phyloP scores from a whole-genome alignment of 35 echinoderm and acorn worm genomes.

The Patiria miniata region DNA sequence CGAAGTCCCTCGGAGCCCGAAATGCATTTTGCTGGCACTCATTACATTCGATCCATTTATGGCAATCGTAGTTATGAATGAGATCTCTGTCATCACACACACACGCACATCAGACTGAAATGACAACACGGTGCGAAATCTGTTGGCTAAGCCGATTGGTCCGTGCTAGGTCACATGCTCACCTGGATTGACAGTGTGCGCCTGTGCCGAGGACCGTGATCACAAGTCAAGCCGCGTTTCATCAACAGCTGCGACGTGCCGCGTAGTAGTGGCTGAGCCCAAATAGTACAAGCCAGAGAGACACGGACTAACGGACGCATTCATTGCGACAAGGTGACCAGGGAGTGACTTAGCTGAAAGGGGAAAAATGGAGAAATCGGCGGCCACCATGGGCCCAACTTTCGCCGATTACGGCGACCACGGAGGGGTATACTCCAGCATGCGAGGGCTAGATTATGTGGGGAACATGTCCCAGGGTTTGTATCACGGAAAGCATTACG shows the following conservation, averaged over 20 bases:
- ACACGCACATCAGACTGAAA: conserved; percentile 5
- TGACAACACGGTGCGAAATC: conserved; percentile 32
- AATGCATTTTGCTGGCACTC: not conserved
- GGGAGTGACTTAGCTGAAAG: not conserved
- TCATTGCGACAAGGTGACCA: not conserved
- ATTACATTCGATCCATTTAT: conserved; percentile 16
- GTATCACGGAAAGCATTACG: conserved; percentile 44
- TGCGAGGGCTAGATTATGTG: conserved; percentile 40
- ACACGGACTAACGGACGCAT: not conserved
- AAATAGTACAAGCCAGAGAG: conserved; percentile 18
- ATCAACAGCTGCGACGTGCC: conserved; percentile 15
- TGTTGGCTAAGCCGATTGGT: not conserved
- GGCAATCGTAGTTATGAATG: conserved; percentile 20
- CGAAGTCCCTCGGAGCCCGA: too few species aligned
- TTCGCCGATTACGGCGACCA: conserved; percentile 37
- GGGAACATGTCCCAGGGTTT: conserved; percentile 32
- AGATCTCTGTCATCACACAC: conserved; percentile 1
- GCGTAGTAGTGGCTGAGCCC: not conserved
- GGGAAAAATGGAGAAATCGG: conserved; percentile 35
- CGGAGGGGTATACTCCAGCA: conserved; percentile 24
- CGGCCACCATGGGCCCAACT: conserved; percentile 32
- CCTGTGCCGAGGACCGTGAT: conserved; percentile 4
- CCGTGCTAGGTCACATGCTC: conserved; percentile 12
- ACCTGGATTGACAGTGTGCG: not conserved
- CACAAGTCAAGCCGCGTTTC: not conserved